phyloP scores from a whole-genome alignment of 2,888 invertebrate species.

The Octodonta nipae region DNA sequence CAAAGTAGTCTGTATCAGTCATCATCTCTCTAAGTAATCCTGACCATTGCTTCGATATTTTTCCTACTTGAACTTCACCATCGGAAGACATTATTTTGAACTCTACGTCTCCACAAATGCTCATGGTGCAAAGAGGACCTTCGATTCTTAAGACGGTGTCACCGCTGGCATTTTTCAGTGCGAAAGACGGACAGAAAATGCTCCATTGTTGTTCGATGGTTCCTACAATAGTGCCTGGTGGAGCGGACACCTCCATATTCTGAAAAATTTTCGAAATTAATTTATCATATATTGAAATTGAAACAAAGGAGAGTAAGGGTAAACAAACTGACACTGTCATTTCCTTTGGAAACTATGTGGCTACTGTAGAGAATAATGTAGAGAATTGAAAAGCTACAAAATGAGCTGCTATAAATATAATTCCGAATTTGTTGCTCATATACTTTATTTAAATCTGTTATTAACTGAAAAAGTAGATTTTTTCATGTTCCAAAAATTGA shows the following conservation, averaged over 20 bases:
- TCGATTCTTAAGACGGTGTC: slow-evolving; percentile 64
- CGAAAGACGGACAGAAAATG: slow-evolving; percentile 57
- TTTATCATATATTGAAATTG: too few relatives aligned
- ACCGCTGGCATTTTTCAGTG: slow-evolving; percentile 59
- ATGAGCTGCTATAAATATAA: too few relatives aligned
- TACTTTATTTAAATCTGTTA: too few relatives aligned
- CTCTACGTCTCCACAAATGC: slow-evolving; percentile 69
- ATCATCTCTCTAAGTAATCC: slow-evolving; percentile 69
- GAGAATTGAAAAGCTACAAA: too few relatives aligned
- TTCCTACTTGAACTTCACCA: slow-evolving; percentile 64
- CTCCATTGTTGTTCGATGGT: slow-evolving; percentile 66
- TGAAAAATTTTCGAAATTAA: slow-evolving; percentile 37
- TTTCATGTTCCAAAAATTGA: too few relatives aligned
- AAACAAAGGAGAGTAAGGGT: too few relatives aligned
- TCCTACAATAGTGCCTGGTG: slow-evolving; percentile 58
- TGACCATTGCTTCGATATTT: slow-evolving; percentile 82
- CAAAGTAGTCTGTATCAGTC: slow-evolving; percentile 79
- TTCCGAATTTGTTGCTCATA: too few relatives aligned
- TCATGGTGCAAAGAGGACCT: slow-evolving; percentile 68
- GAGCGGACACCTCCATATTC: slow-evolving; percentile 63
- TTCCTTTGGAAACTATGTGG: too few relatives aligned
- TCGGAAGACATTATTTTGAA: slow-evolving; percentile 70
- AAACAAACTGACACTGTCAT: too few relatives aligned
- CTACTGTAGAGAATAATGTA: too few relatives aligned
- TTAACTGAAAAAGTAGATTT: too few relatives aligned